These are phyloP conservation scores for Tiliqua scincoides DNA, from an alignment of 2,113 vertebrate genomes.

Conservation along the genomic window DNA sequence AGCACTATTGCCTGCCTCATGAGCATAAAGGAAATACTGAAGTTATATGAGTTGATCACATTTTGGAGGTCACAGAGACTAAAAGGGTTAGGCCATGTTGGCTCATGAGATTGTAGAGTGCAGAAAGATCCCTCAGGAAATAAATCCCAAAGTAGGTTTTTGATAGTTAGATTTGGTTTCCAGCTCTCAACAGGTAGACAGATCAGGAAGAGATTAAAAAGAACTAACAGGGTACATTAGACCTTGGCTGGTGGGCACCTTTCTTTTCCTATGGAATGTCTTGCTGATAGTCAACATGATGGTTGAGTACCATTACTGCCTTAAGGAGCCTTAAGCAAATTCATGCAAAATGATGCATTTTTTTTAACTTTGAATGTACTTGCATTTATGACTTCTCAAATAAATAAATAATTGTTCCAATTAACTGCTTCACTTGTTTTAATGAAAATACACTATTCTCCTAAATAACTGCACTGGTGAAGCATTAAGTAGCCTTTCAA, in stretches of 20 bases:
- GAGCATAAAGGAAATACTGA: no score
- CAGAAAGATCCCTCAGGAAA: not conserved
- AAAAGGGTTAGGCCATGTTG: no score
- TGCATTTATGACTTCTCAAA: slow-evolving; percentile 43
- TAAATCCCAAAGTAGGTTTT: not conserved
- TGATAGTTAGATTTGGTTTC: slow-evolving; percentile 14
- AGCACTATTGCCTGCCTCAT: no score
- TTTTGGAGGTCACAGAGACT: not conserved
- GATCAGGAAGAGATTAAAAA: not conserved
- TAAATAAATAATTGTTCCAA: slow-evolving; percentile 51
- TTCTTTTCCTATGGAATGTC: not conserved
- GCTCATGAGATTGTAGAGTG: not conserved
- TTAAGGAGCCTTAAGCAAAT: slow-evolving; percentile 2
- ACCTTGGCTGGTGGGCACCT: not conserved
- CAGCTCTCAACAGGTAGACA: not conserved
- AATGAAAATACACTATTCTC: slow-evolving; percentile 47
- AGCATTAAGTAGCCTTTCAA: slow-evolving; percentile 30
- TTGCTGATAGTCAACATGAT: not conserved
- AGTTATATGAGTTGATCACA: not conserved
- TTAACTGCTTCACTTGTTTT: slow-evolving; percentile 61
- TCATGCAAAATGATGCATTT: slow-evolving; percentile 12
- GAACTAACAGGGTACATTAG: not conserved
- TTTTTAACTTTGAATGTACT: not conserved
- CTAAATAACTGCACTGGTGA: slow-evolving; percentile 30
- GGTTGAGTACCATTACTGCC: slow-evolving; percentile 2